Percentiles rank a stretch among this genome's conserved stretches.
These are phyloP conservation scores for Phalacrocorax carbo DNA, from an alignment of 2,113 vertebrate species.

Conservation along the genomic window DNA sequence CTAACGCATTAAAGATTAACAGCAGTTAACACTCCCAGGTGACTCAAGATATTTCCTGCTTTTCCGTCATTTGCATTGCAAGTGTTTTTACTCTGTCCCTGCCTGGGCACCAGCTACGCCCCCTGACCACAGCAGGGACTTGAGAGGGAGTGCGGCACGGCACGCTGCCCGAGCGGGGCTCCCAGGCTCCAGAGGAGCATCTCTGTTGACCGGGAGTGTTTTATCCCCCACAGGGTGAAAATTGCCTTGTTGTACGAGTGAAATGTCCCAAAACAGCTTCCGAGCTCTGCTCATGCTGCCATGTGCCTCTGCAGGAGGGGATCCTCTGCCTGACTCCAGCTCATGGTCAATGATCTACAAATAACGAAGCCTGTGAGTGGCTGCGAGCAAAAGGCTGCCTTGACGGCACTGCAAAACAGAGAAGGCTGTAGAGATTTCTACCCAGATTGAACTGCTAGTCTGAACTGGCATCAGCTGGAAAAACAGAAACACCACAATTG, in stretches of 20 bases:
- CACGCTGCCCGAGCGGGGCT: accelerated
- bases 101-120: accelerated
- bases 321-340: neutral
- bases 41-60: constrained; percentile 18
- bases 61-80: neutral
- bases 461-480: neutral
- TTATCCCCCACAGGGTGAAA: neutral
- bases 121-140: accelerated
- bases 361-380: accelerated
- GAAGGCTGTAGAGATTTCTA: neutral
- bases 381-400: neutral
- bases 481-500: neutral
- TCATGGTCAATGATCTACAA: neutral
- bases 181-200: neutral
- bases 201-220: accelerated
- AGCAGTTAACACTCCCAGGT: neutral
- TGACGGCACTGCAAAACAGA: neutral
- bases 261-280: accelerated
- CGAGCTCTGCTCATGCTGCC: neutral
- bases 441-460: neutral
- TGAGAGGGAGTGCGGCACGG: accelerated
- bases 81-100: neutral
- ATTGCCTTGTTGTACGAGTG: accelerated
- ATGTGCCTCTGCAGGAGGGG: accelerated
- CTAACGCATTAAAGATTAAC: constrained; percentile 49